Evolutionary conservation across 2,113 vertebrate species (phyloP).

Genomic region (Pachypanchax playfairii): DNA sequence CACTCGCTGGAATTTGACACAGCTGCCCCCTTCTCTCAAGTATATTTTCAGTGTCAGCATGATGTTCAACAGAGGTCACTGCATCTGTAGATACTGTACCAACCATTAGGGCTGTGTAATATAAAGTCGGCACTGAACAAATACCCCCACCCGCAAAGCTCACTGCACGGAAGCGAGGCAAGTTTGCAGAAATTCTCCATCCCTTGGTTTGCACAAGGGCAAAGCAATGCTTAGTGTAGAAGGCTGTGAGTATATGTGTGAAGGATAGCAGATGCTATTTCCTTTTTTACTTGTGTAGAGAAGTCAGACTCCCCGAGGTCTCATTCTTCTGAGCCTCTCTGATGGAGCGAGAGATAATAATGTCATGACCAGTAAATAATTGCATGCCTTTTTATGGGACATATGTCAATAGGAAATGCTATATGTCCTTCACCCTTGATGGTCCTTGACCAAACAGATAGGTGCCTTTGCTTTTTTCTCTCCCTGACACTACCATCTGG

Average conservation of each 20-base stretch:
- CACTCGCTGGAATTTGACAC: constrained; percentile 56
- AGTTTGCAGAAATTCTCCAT: constrained; percentile 64
- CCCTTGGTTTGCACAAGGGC: constrained; percentile 74
- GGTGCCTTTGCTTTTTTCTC: constrained; percentile 51
- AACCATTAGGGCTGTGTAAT: constrained; percentile 63
- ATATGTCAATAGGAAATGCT: constrained; percentile 83
- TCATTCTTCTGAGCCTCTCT: constrained; percentile 81
- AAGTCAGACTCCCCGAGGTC: constrained; percentile 81
- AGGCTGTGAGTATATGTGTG: constrained; percentile 76
- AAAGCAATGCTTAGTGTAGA: constrained; percentile 77
- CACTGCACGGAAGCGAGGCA: constrained; percentile 48
- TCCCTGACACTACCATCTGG: constrained; percentile 41
- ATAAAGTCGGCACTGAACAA: constrained; percentile 69
- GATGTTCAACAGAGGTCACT: constrained; percentile 68
- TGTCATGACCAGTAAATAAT: constrained; percentile 88
- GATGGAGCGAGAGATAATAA: constrained; percentile 86
- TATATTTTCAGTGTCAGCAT: constrained; percentile 63
- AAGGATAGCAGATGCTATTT: constrained; percentile 84
- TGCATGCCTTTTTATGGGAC: constrained; percentile 80
- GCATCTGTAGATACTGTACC: constrained; percentile 61
- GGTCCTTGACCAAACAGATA: constrained; percentile 78
- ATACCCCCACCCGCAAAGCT: constrained; percentile 46
- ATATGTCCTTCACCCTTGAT: constrained; percentile 81
- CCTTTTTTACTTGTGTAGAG: constrained; percentile 69
- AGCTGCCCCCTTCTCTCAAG: constrained; percentile 41